These are phyloP conservation scores for Alethe diademata DNA, from an alignment of 2,113 vertebrate genomes.

Conservation along the genomic window DNA sequence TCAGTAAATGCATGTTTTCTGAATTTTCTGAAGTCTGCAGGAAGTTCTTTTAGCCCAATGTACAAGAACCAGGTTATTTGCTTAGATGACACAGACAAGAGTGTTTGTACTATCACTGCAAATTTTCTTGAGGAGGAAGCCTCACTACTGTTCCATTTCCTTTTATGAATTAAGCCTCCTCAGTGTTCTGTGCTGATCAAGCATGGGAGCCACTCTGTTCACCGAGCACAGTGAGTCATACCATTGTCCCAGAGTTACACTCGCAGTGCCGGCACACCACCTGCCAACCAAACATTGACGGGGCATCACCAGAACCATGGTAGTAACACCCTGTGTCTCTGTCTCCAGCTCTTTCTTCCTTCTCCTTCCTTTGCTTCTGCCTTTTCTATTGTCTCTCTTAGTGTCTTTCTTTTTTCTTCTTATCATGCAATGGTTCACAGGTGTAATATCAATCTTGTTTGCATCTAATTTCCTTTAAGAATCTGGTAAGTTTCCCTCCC, in stretches of 20 bases:
- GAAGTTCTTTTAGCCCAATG: not conserved
- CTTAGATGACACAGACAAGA: too few species aligned
- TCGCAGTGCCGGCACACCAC: not conserved
- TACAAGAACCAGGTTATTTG: not conserved
- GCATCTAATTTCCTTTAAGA: not conserved
- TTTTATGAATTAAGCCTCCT: not conserved
- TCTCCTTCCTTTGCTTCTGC: not conserved
- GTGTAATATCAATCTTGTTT: not conserved
- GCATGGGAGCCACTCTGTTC: too few species aligned
- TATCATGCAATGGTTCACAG: not conserved
- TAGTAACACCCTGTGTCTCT: too few species aligned
- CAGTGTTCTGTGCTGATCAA: too few species aligned
- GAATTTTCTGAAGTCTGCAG: not conserved
- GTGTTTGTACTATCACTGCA: not conserved
- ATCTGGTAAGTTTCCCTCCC: not conserved
- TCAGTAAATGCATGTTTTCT: not conserved
- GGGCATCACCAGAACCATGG: not conserved
- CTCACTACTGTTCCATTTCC: not conserved
- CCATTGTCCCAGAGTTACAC: not conserved
- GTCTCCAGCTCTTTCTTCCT: not conserved
- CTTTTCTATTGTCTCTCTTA: not conserved
- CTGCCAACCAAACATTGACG: rapidly evolving
- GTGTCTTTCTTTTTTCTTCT: not conserved
- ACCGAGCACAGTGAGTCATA: too few species aligned
- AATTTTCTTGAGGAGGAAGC: not conserved